Conservation (phyloP, 2,888 invertebrate genomes). For the Oegoconia quadripuncta region DNA sequence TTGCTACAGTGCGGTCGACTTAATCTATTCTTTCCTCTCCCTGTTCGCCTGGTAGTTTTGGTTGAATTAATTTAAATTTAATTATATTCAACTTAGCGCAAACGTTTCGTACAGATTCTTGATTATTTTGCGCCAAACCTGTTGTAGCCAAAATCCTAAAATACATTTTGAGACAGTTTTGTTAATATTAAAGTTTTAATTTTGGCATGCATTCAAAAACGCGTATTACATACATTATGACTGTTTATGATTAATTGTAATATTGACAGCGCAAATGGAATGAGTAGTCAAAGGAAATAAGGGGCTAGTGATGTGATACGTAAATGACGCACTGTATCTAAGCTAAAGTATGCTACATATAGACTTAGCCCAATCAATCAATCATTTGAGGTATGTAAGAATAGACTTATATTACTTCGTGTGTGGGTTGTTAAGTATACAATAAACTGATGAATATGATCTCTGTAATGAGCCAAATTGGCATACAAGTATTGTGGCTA, state of each 20-base stretch:
- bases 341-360: no score
- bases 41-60: conserved; percentile 32
- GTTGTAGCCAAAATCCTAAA: no score
- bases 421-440: no score
- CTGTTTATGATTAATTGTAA: conserved; percentile 1
- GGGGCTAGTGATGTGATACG: no score
- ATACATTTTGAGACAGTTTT: not conserved
- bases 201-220: not conserved
- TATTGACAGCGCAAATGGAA: not conserved
- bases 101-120: not conserved
- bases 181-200: not conserved
- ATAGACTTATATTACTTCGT: no score
- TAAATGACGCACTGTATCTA: no score
- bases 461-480: no score
- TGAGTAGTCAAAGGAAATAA: not conserved
- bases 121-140: no score
- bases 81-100: conserved; percentile 15
- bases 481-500: no score
- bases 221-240: not conserved
- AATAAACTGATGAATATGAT: no score
- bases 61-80: conserved; percentile 30
- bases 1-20: conserved; percentile 26
- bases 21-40: conserved; percentile 38
- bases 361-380: no score
- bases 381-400: no score